Evolutionary conservation across 2,888 invertebrate species (phyloP), one percentile per base, ranked within the genome.

Genomic region (Lithodes maja): DNA sequence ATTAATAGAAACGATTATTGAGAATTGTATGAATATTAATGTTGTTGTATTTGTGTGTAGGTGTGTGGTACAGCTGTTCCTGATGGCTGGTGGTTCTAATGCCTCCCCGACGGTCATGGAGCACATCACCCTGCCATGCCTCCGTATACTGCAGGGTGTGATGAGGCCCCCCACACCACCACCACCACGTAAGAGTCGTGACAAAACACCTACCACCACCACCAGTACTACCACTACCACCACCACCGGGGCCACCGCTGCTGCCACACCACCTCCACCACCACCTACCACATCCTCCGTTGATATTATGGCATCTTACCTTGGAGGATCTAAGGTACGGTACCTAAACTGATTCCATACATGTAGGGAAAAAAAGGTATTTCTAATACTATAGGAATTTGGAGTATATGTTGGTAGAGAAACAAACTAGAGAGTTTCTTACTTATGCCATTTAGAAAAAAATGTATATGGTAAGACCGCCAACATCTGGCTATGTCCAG

Each of bases 101-200:
- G 96, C 96, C 91, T 97, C 97, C 93, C 97, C 97, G 0, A 96
- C 97, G 84, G 97, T 99, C 0, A 96, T 98, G 95, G 98, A 98
- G 93, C 97, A 97, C 90, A 96, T 99, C 33, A 97, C 98, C 91
- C 95, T 99, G 92, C 99, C 99, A 0, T 99, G 99, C 94, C 94
- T 99, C 91, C 97, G 98, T 92, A 98, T 99, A 92, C 95, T 99
- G 94, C 97, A 97, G 93, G 95, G 96, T 90, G 94, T 98, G 15
- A 97, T 98, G 92, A 93, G 94, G 92, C 93, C 94, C 2, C 93
- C 93, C 49, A 81, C 91, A 15, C 90, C 90, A 7, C 89, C 90
- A 87, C 90, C 89, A 33, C 89, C 90, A 9, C 77, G 90, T 17
- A 89, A 90, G 83, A 89, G 85, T 50, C 12, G 89, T 55, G 89